A percentile compares a stretch with the other conserved stretches of the same genome.
Evolutionary conservation across 2,113 vertebrate genomes (phyloP).

Genomic region (Gallinago paraguaiae): DNA sequence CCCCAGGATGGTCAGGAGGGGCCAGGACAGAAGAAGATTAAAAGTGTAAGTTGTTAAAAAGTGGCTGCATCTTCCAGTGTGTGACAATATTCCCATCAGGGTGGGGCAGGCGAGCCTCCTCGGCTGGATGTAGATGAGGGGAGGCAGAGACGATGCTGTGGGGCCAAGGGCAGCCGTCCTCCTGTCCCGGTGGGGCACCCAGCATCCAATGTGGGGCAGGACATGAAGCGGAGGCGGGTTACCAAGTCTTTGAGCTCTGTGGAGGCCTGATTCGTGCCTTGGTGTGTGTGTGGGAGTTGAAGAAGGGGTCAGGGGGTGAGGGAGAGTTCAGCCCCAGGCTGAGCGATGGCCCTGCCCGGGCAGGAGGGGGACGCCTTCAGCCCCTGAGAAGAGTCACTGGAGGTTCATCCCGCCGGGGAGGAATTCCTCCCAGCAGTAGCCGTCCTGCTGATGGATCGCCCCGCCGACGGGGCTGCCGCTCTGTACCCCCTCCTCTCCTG

Average conservation of each 20-base stretch:
- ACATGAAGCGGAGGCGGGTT: background rate
- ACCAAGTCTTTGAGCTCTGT: background rate
- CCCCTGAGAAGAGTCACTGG: slow-evolving; percentile 66
- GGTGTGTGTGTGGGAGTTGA: slow-evolving; percentile 71
- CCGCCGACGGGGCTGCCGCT: background rate
- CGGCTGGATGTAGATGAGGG: rapidly evolving
- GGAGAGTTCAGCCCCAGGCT: slow-evolving; percentile 77
- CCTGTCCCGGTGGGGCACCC: rapidly evolving
- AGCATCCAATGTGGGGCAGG: background rate
- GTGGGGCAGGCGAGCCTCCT: background rate
- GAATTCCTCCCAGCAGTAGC: slow-evolving; percentile 64
- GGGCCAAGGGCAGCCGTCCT: rapidly evolving
- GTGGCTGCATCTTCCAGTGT: rapidly evolving
- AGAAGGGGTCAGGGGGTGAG: slow-evolving; percentile 82
- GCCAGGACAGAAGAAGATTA: background rate
- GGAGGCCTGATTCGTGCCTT: slow-evolving; percentile 69
- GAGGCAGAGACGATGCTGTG: rapidly evolving
- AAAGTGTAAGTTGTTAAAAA: background rate
- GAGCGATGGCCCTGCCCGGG: slow-evolving; percentile 51
- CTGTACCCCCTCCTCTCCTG: background rate
- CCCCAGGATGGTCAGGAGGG: rapidly evolving
- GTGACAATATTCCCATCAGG: rapidly evolving
- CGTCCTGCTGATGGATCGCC: slow-evolving; percentile 73
- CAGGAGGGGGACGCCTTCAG: slow-evolving; percentile 17
- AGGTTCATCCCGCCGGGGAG: slow-evolving; percentile 67